A percentile compares a stretch with the other conserved stretches of the same genome.
These are phyloP conservation scores for Rhabdophis nuchalis DNA, from an alignment of 2,797 vertebrate genomes.

Conservation along the genomic window DNA sequence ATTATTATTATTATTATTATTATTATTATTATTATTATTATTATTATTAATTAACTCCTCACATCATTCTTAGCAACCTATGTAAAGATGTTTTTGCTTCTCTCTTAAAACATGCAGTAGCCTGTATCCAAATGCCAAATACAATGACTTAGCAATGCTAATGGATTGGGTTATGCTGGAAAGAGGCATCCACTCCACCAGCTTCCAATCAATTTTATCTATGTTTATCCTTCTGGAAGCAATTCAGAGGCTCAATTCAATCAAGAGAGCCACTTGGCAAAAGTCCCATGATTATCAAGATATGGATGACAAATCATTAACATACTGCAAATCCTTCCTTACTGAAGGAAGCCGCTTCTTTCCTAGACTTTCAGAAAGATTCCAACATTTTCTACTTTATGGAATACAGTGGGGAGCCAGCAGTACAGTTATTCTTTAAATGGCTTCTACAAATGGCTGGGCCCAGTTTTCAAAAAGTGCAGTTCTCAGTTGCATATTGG, in stretches of 20 bases:
- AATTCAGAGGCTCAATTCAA: not conserved
- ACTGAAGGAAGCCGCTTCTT: not conserved
- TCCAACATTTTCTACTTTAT: not conserved
- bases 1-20: too few species aligned
- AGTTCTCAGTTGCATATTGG: not conserved
- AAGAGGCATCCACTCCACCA: not conserved
- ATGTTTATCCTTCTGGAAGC: slow-evolving; percentile 4
- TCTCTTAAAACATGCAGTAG: not conserved
- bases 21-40: too few species aligned
- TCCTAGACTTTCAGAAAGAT: not conserved
- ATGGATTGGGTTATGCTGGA: not conserved
- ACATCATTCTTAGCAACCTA: not conserved
- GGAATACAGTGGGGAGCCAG: not conserved
- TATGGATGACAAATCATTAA: slow-evolving; percentile 24
- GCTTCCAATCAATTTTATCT: not conserved
- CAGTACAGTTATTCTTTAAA: not conserved
- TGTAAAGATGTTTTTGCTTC: not conserved
- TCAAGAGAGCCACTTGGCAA: slow-evolving; percentile 6
- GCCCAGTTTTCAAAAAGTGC: too few species aligned
- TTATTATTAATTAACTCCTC: too few species aligned
- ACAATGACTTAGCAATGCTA: slow-evolving; percentile 9
- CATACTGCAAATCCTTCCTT: slow-evolving; percentile 23
- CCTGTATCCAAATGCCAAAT: not conserved
- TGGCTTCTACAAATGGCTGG: not conserved
- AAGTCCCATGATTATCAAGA: slow-evolving; percentile 22